Evolutionary conservation across 2,888 invertebrate genomes (phyloP).

Genomic region (Abscondita cerata): DNA sequence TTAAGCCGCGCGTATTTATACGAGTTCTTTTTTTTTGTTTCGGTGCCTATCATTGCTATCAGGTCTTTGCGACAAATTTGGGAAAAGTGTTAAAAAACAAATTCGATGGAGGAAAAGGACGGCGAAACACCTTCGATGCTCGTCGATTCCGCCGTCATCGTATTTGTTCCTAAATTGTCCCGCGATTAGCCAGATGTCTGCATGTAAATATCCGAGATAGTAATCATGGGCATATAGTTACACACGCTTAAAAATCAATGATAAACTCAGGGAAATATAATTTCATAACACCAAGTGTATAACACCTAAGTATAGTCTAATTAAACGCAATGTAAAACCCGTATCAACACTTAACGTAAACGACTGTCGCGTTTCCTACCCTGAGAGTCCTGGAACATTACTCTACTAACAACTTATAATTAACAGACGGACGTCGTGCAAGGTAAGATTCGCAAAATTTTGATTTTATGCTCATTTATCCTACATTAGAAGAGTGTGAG

Average conservation of each 20-base stretch:
- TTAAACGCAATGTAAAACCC: conserved; percentile 52
- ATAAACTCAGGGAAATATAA: conserved; percentile 34
- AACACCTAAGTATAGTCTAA: conserved; percentile 38
- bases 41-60: conserved; percentile 20
- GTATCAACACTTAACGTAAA: conserved; percentile 57
- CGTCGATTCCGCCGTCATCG: conserved; percentile 2
- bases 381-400: conserved; percentile 57
- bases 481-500: conserved; percentile 45
- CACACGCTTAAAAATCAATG: conserved; percentile 28
- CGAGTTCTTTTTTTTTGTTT: conserved; percentile 9
- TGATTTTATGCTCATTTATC: conserved; percentile 59
- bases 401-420: conserved; percentile 58
- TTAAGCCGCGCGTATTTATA: conserved; percentile 14
- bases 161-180: conserved; percentile 21
- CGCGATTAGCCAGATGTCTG: conserved; percentile 27
- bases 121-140: too few species aligned
- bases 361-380: conserved; percentile 51
- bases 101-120: conserved; percentile 11
- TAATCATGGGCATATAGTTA: conserved; percentile 27
- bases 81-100: conserved; percentile 26
- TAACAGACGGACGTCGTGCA: conserved; percentile 56
- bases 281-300: conserved; percentile 35
- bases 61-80: conserved; percentile 20
- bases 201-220: conserved; percentile 27
- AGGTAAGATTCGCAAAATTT: conserved; percentile 55